phyloP scores from a whole-genome alignment of 2,113 vertebrate species.

The Chaenocephalus aceratus region DNA sequence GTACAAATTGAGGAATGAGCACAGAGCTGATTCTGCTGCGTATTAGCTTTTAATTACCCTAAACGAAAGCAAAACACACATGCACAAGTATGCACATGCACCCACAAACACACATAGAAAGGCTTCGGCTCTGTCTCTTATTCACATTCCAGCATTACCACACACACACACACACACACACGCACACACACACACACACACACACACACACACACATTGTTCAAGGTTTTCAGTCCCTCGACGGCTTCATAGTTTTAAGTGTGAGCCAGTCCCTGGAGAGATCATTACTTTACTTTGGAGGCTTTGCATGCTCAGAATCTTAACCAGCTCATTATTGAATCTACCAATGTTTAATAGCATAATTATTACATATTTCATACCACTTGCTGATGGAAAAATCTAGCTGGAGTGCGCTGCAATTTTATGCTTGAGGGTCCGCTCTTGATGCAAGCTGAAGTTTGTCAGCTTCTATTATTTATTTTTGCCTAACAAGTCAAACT shows the following conservation, averaged over 20 bases:
- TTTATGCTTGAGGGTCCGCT: conserved; percentile 65
- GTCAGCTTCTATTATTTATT: conserved; percentile 77
- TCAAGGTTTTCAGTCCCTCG: conserved; percentile 58
- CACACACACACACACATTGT: conserved; percentile 35
- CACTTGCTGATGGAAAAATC: conserved; percentile 53
- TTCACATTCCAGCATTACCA: conserved; percentile 12
- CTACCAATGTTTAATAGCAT: conserved; percentile 72
- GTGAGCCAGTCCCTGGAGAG: conserved; percentile 46
- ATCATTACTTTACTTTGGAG: conserved; percentile 73
- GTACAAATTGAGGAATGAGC: conserved; percentile 70
- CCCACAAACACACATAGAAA: neutral
- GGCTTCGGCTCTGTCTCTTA: neutral
- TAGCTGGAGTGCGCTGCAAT: conserved; percentile 50
- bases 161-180: conserved; percentile 13
- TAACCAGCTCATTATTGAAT: conserved; percentile 69
- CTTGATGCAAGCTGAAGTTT: conserved; percentile 73
- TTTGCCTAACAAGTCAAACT: conserved; percentile 72
- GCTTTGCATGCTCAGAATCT: conserved; percentile 60
- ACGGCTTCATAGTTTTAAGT: conserved; percentile 50
- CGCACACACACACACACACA: conserved; percentile 13
- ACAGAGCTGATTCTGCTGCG: conserved; percentile 55
- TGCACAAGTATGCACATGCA: neutral
- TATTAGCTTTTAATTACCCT: conserved; percentile 78
- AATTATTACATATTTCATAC: conserved; percentile 75
- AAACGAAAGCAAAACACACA: conserved; percentile 68